phyloP scores from a whole-genome alignment of 2,797 vertebrate genomes.

The Hydrophis major region DNA sequence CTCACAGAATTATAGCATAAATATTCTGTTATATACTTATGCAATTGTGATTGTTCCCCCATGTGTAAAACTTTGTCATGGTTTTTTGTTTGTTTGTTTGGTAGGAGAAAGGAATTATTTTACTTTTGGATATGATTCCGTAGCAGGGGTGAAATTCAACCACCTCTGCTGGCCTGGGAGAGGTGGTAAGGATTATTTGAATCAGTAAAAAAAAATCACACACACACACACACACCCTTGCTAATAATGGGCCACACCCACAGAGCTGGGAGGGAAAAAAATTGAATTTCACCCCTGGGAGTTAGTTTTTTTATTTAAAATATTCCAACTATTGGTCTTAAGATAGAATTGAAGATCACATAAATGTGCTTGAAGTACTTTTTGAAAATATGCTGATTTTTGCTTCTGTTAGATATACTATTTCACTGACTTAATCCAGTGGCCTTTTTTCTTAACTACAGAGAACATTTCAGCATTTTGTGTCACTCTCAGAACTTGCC shows the following conservation, averaged over 20 bases:
- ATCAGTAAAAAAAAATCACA: too few species aligned
- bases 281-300: neutral
- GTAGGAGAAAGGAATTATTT: neutral
- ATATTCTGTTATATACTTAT: neutral
- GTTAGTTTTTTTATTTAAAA: constrained; percentile 13
- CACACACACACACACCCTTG: too few species aligned
- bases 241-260: too few species aligned
- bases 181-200: too few species aligned
- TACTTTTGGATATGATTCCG: neutral
- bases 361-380: neutral
- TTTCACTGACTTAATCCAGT: constrained; percentile 5
- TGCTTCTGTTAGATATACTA: neutral
- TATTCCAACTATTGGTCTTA: neutral
- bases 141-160: neutral
- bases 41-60: neutral
- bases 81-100: neutral
- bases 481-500: constrained; percentile 25
- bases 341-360: neutral
- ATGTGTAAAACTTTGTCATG: neutral
- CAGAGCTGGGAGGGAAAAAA: too few species aligned
- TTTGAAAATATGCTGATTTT: neutral
- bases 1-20: neutral
- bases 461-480: constrained; percentile 43
- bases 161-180: too few species aligned
- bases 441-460: constrained; percentile 16